Evolutionary conservation across 2,888 invertebrate species (phyloP).

Genomic region (Dicyrtomina minuta): DNA sequence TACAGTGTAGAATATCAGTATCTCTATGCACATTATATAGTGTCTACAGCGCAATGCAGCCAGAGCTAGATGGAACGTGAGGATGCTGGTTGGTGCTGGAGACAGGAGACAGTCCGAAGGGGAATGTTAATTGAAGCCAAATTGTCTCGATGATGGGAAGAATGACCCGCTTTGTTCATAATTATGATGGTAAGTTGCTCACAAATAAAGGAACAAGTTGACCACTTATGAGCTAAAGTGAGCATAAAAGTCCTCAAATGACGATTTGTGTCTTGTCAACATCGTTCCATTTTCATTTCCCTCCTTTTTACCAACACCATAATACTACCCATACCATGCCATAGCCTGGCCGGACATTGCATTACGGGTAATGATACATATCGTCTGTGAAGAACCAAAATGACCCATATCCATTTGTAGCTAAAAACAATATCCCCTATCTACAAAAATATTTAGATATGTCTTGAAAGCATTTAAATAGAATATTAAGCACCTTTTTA

Average conservation of each 20-base stretch:
- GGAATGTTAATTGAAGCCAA: constrained; percentile 41
- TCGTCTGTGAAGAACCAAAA: no score
- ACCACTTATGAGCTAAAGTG: constrained; percentile 26
- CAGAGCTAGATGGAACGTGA: no score
- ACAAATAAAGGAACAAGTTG: constrained; percentile 15
- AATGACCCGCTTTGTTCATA: constrained; percentile 21
- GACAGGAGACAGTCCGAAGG: constrained; percentile 8
- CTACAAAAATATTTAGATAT: no score
- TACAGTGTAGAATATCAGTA: no score
- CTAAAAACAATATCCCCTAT: no score
- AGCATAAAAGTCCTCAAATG: constrained; percentile 19
- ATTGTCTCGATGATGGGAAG: constrained; percentile 33
- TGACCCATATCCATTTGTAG: no score
- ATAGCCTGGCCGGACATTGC: not conserved
- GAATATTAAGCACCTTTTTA: no score
- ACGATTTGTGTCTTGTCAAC: constrained; percentile 29
- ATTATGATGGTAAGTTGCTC: not conserved
- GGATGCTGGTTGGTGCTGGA: no score
- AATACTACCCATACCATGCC: not conserved
- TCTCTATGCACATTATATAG: no score
- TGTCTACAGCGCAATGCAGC: no score
- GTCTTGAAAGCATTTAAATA: no score
- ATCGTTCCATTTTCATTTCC: constrained; percentile 1
- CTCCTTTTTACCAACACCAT: no score
- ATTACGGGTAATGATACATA: not conserved